phyloP scores from a whole-genome alignment of 2,113 vertebrate genomes.

The Sterna hirundo region DNA sequence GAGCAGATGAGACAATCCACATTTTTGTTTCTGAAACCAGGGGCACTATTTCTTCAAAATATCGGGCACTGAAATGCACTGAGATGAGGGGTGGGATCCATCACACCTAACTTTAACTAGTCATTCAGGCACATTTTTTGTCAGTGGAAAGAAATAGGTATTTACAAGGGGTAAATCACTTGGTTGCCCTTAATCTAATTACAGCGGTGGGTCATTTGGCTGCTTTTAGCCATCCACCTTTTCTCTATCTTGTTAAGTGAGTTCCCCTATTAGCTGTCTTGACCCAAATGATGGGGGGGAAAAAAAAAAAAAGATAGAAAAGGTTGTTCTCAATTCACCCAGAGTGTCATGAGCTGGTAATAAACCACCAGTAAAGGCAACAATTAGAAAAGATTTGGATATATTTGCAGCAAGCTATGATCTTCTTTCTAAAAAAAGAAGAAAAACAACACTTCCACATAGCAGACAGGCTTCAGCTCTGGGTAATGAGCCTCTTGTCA shows the following conservation, averaged over 20 bases:
- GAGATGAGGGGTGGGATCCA: not conserved
- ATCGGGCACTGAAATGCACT: not conserved
- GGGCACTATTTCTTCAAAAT: not conserved
- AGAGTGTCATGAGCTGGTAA: not conserved
- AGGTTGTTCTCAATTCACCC: not conserved
- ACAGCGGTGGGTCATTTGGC: not conserved
- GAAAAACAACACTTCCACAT: fast-evolving
- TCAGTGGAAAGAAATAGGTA: not conserved
- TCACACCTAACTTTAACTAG: not conserved
- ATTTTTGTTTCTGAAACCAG: not conserved
- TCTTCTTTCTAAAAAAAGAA: not conserved
- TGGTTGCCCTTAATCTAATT: not conserved
- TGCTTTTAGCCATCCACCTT: not conserved
- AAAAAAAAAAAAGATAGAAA: not conserved
- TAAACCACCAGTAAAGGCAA: not conserved
- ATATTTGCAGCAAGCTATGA: not conserved
- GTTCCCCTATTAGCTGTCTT: not conserved
- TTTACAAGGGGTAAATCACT: not conserved
- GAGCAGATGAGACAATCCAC: not conserved
- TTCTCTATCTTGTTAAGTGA: not conserved
- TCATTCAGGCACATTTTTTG: not conserved
- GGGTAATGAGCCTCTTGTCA: not conserved
- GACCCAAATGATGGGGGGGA: not conserved
- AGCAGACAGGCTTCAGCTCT: not conserved
- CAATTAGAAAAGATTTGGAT: not conserved